A percentile compares a stretch with the other conserved stretches of the same genome.
These are phyloP conservation scores for Liparis tanakae DNA, from an alignment of 2,797 vertebrate species.

Conservation along the genomic window DNA sequence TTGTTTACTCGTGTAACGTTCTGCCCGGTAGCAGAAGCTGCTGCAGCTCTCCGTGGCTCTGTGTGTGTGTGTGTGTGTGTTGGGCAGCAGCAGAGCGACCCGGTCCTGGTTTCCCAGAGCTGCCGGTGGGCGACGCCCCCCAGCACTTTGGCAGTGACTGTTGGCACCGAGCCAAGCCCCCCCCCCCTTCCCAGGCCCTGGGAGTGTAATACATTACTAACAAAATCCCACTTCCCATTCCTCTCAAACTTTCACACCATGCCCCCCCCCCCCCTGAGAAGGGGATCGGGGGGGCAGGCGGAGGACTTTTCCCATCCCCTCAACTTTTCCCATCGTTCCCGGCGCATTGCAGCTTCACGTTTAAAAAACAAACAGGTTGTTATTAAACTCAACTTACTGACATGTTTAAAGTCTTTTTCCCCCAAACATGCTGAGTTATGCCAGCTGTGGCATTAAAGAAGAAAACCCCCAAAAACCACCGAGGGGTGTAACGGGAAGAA, in stretches of 20 bases:
- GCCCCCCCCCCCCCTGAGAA: conserved; percentile 55
- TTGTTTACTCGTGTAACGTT: conserved; percentile 20
- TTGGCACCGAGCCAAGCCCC: conserved; percentile 75
- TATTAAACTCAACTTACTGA: background rate
- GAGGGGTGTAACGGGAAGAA: conserved; percentile 66
- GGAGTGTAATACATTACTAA: conserved; percentile 80
- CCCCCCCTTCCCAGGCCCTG: conserved; percentile 80
- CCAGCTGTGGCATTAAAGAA: conserved; percentile 21
- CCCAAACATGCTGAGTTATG: background rate
- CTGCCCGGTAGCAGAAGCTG: conserved; percentile 29
- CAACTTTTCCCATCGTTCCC: conserved; percentile 60
- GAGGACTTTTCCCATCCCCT: conserved; percentile 61
- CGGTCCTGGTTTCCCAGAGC: conserved; percentile 78
- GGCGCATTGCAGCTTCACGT: background rate
- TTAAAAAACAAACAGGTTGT: no score
- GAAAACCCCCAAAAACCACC: conserved; percentile 30
- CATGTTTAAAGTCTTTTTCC: conserved; percentile 1
- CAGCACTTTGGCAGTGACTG: conserved; percentile 78
- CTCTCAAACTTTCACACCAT: conserved; percentile 74
- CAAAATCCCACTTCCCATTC: conserved; percentile 84
- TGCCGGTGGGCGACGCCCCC: conserved; percentile 63
- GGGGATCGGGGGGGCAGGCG: conserved; percentile 63
- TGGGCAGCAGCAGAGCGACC: conserved; percentile 59
- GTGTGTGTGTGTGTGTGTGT: no score
- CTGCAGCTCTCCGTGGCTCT: conserved; percentile 1